Percentiles rank a stretch among this genome's conserved stretches.
phyloP scores from a whole-genome alignment of 2,888 invertebrate species.

The Drosophila histrio region DNA sequence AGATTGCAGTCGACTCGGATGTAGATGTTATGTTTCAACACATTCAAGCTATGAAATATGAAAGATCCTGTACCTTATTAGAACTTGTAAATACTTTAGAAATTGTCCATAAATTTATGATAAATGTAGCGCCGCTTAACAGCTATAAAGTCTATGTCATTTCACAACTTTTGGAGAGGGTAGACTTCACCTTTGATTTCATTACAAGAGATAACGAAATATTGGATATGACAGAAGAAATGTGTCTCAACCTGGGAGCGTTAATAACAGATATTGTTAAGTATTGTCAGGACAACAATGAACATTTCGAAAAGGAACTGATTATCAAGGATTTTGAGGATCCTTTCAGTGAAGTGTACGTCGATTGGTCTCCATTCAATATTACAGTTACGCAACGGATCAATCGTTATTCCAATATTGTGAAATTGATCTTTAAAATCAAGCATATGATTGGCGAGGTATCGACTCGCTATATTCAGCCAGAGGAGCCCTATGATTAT shows the following conservation, averaged over 20 bases:
- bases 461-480: slow-evolving; percentile 2
- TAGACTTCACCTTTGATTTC: neutral
- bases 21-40: neutral
- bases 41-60: neutral
- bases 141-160: slow-evolving; percentile 1
- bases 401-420: neutral
- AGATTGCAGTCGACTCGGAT: neutral
- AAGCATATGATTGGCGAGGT: slow-evolving; percentile 4
- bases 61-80: neutral
- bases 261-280: slow-evolving; percentile 21
- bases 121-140: neutral
- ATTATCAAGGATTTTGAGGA: neutral
- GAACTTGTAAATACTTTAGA: slow-evolving; percentile 29
- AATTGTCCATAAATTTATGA: neutral
- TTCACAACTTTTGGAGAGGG: slow-evolving; percentile 1
- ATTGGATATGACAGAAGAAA: slow-evolving; percentile 15
- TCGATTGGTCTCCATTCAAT: slow-evolving; percentile 33
- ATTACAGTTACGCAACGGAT: neutral
- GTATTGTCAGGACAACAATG: neutral
- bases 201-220: slow-evolving; percentile 24
- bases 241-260: neutral
- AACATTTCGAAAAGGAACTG: neutral
- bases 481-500: slow-evolving; percentile 18
- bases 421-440: slow-evolving; percentile 1
- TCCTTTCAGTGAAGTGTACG: neutral